These are phyloP conservation scores for Brachionus calyciflorus DNA, from an alignment of 1,140 invertebrate genomes.

Conservation along the genomic window DNA sequence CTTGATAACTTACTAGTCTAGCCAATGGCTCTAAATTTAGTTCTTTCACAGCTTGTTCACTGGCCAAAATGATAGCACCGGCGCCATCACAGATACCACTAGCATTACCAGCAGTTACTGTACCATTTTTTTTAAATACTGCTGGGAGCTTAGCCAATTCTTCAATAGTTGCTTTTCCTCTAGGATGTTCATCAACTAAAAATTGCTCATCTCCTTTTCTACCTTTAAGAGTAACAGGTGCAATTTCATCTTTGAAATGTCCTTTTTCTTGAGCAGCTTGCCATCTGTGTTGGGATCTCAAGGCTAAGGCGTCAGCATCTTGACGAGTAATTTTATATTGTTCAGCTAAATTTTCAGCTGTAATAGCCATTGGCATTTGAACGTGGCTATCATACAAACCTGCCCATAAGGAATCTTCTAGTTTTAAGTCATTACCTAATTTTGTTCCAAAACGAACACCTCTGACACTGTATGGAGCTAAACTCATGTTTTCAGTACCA, in stretches of 20 bases:
- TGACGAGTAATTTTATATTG: constrained; percentile 81
- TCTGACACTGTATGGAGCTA: constrained; percentile 79
- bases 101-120: constrained; percentile 90
- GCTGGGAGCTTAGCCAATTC: constrained; percentile 74
- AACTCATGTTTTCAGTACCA: constrained; percentile 90
- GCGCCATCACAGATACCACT: constrained; percentile 96
- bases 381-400: constrained; percentile 83
- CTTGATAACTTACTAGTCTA: constrained; percentile 63
- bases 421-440: constrained; percentile 72
- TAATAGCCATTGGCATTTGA: constrained; percentile 89
- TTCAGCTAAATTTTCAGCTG: constrained; percentile 91
- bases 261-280: constrained; percentile 79
- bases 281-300: constrained; percentile 70
- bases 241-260: constrained; percentile 83
- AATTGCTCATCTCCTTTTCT: constrained; percentile 75
- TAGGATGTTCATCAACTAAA: constrained; percentile 87
- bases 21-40: constrained; percentile 71
- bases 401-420: constrained; percentile 90
- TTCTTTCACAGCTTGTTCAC: constrained; percentile 78
- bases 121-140: constrained; percentile 91
- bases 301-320: constrained; percentile 82
- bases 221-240: constrained; percentile 76
- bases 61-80: constrained; percentile 80
- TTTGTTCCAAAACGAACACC: constrained; percentile 84
- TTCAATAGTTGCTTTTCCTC: constrained; percentile 80